Conservation (phyloP, 1,140 invertebrate species). For the Penaeus indicus region DNA sequence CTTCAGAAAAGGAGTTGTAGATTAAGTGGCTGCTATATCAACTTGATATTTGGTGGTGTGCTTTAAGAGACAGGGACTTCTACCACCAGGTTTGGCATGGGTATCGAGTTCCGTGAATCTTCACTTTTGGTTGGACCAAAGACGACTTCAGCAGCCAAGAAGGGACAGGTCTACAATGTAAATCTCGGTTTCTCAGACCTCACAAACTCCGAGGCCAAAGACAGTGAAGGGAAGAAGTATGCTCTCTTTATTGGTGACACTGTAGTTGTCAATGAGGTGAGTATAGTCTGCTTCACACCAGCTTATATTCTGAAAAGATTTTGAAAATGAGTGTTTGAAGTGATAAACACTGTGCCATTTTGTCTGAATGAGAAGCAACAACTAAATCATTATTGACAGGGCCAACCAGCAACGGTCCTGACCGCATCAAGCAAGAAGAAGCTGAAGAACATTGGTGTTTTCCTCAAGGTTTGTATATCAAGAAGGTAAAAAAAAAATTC, state of each 20-base stretch:
- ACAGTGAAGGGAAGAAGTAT: slow-evolving; percentile 90
- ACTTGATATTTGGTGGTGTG: background rate
- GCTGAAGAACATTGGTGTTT: slow-evolving; percentile 96
- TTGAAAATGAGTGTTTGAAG: too few species aligned
- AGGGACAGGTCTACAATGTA: slow-evolving; percentile 98
- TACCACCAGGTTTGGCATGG: slow-evolving; percentile 85
- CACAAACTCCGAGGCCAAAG: slow-evolving; percentile 84
- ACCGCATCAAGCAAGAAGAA: slow-evolving; percentile 97
- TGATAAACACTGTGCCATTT: too few species aligned
- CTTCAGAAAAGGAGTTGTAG: too few species aligned
- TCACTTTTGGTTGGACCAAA: slow-evolving; percentile 93
- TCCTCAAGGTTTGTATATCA: slow-evolving; percentile 79
- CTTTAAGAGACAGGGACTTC: background rate
- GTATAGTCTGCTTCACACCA: slow-evolving; percentile 8
- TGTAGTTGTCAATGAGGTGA: slow-evolving; percentile 90
- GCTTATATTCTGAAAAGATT: background rate
- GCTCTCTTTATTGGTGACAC: slow-evolving; percentile 98
- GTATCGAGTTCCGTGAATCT: slow-evolving; percentile 97
- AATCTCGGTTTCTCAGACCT: slow-evolving; percentile 94
- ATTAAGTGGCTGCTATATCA: too few species aligned
- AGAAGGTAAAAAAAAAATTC: too few species aligned
- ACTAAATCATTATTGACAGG: slow-evolving; percentile 71
- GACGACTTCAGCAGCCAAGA: slow-evolving; percentile 83
- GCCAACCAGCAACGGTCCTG: slow-evolving; percentile 84
- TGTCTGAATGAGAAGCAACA: background rate